Percentiles rank a stretch among this genome's conserved stretches.
Conservation (phyloP, 2,888 invertebrate species). For the Troides oblongomaculatus region DNA sequence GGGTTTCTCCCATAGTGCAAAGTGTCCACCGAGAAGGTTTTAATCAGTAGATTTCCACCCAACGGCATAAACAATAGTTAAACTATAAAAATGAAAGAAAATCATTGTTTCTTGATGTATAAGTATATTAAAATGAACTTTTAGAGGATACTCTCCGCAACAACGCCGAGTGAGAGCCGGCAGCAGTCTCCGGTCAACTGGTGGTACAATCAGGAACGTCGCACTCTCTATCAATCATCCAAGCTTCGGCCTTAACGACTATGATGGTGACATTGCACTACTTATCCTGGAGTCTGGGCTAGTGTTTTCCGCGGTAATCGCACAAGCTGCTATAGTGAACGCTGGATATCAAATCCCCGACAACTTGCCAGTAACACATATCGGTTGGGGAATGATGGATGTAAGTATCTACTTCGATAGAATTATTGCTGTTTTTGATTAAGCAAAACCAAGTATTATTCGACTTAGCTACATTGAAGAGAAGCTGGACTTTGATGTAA, state of each 20-base stretch:
- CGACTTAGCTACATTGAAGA: too few species aligned
- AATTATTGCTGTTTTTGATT: not conserved
- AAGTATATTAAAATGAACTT: too few species aligned
- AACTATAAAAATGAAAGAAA: too few species aligned
- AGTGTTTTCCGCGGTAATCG: conserved; percentile 37
- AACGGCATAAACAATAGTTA: too few species aligned
- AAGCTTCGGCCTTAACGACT: conserved; percentile 87
- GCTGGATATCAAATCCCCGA: conserved; percentile 37
- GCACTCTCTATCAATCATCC: conserved; percentile 41
- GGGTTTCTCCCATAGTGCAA: too few species aligned
- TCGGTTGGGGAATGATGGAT: conserved; percentile 51
- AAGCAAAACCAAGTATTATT: not conserved
- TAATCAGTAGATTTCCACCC: too few species aligned
- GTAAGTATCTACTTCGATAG: conserved; percentile 44
- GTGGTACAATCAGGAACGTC: conserved; percentile 40
- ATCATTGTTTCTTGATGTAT: too few species aligned
- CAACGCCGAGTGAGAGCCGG: conserved; percentile 56
- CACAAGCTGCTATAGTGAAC: conserved; percentile 37
- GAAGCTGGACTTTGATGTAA: too few species aligned
- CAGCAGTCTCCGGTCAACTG: conserved; percentile 45
- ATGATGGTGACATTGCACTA: conserved; percentile 78
- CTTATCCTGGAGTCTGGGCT: conserved; percentile 40
- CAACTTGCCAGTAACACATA: conserved; percentile 41
- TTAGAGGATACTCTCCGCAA: conserved; percentile 11
- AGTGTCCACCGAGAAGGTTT: too few species aligned